These are phyloP conservation scores for Sapayoa aenigma DNA, from an alignment of 2,113 vertebrate species.

Conservation along the genomic window DNA sequence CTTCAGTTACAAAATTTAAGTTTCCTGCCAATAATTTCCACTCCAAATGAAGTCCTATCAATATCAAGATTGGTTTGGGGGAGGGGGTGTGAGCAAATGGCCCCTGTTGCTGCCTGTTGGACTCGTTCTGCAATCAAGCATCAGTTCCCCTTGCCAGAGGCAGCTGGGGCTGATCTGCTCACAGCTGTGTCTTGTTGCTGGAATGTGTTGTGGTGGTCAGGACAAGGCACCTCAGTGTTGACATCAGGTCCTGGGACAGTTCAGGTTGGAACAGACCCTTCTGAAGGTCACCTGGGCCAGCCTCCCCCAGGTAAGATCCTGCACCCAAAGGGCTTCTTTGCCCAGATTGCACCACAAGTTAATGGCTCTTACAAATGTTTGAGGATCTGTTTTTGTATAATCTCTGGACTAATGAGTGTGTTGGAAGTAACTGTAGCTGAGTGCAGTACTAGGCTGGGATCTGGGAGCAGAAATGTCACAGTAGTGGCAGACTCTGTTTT, in stretches of 20 bases:
- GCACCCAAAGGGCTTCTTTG: neutral
- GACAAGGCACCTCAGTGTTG: neutral
- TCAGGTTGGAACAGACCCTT: accelerated
- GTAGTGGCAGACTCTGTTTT: accelerated
- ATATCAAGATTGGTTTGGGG: no score
- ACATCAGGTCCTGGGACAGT: accelerated
- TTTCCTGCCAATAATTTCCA: neutral
- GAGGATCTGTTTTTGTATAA: neutral
- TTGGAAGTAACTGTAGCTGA: accelerated
- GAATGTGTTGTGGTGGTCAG: neutral
- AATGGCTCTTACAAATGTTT: neutral
- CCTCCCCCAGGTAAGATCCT: neutral
- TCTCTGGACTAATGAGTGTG: accelerated
- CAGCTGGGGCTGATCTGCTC: neutral
- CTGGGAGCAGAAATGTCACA: neutral
- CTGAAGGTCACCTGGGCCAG: neutral
- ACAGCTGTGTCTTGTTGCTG: neutral
- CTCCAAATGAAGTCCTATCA: accelerated
- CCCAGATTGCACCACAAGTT: neutral
- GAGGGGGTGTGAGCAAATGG: accelerated
- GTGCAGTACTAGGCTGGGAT: neutral
- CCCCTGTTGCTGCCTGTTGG: neutral
- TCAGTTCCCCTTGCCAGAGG: neutral
- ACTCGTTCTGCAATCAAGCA: accelerated
- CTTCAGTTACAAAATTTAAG: neutral